Base-by-base conservation (phyloP, 2,797 vertebrate species). In the Etheostoma nigrum region DNA sequence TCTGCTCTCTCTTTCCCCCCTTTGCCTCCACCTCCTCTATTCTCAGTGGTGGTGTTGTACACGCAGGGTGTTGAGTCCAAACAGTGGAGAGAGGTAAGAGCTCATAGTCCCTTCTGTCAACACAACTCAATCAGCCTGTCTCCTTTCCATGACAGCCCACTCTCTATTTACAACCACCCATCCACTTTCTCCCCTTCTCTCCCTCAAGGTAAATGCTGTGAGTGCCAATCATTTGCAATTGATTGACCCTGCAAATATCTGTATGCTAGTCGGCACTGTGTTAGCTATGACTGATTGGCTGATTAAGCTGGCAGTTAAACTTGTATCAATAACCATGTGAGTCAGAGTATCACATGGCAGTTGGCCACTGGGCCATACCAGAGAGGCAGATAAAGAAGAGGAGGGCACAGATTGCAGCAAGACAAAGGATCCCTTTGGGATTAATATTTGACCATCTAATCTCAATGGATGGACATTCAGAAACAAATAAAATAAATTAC, bases 31-130 rank as follows among this genome's bases (percentile, higher is more conserved):
- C 70, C 36, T 62, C 62, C 55, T 76, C 47, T 73, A 53, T 79
- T 72, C 84, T 16, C 94, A 99, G 98, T 99, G 81, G 97, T 98
- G 12, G 97, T 99, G 86, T 94, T 99, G 86, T 99, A 99, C 88
- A 97, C 95, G 40, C 97, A 99, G 92, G 96, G 96, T 12, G 95
- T 95, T 51, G 97, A 98, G 91, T 95, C 93, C 86, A 96, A 97
- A 86, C 97, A 99, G 81, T 99, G 98, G 98, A 89, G 95, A 86
- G 98, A 99, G 98, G 98, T 98, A 96, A 94, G 97, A 80, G 25
- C 86, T 65, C 81, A 55, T 84, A 66, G 66, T 57, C n/a, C 67
- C 10, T 23, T 78, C 74, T 86, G 81, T 86, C 90, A 80, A 72
- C 75, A 81, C 74, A 72, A 21, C 74, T 88, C 88, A 80, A 74